These are phyloP conservation scores for Glaucomys volans DNA, from an alignment of 2,113 vertebrate species.

Conservation along the genomic window DNA sequence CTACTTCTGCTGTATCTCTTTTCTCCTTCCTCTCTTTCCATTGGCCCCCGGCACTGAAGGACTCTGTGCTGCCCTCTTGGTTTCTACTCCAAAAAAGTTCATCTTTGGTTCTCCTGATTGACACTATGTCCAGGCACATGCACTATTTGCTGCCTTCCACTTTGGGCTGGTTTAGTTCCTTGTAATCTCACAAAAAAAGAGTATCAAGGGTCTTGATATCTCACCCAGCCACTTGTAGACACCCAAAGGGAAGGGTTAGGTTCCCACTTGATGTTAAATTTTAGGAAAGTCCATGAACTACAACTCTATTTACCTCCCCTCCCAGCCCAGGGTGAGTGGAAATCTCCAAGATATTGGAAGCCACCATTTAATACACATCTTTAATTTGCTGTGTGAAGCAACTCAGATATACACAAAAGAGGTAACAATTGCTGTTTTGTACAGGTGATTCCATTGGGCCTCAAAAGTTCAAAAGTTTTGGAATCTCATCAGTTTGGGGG, in stretches of 20 bases:
- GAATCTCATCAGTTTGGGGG: not conserved
- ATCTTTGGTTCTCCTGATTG: not conserved
- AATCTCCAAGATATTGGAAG: conserved; percentile 61
- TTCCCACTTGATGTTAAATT: not conserved
- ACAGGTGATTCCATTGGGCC: not conserved
- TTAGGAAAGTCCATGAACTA: not conserved
- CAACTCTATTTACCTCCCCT: not conserved
- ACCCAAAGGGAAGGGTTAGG: not conserved
- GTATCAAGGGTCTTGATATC: not conserved
- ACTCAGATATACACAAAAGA: not conserved
- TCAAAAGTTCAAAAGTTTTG: conserved; percentile 24
- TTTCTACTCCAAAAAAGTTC: not conserved
- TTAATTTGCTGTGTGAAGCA: not conserved
- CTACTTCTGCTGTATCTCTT: not conserved
- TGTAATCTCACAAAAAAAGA: not conserved
- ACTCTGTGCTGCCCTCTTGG: not conserved
- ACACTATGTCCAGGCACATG: not conserved
- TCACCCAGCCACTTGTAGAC: not conserved
- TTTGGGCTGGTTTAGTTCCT: not conserved
- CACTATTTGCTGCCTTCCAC: not conserved
- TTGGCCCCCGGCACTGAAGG: not conserved
- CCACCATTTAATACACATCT: conserved; percentile 32
- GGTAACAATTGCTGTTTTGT: not conserved
- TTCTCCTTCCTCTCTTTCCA: not conserved
- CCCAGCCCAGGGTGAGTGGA: not conserved